Evolutionary conservation across 2,888 invertebrate genomes (phyloP), one percentile per base, ranked within the genome.

Genomic region (Aporophyla nigra): DNA sequence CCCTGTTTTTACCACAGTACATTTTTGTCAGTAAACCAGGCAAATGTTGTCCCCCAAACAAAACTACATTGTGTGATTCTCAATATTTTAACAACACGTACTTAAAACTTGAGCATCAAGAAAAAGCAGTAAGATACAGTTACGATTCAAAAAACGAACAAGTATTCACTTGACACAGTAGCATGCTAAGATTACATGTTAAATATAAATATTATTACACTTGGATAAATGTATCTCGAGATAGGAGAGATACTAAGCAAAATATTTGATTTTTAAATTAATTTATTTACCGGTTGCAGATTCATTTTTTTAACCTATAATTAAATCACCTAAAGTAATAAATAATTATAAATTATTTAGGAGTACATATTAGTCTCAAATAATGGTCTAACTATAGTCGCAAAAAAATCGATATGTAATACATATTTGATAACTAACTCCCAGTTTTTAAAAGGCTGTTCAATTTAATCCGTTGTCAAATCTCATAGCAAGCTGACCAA

Each of bases 131-230:
- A 54, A 72, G 46, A 62, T 53, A 71, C 46, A 71, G 67, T 51
- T 19, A 72, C 33, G 46, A 77, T 66, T 73, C 43, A 73, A 77
- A 75, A 71, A 82, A 75, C 66, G 56, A 76, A 79, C 82, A 62
- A 88, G 91, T 92, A 92, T 89, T 92, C 93, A 93, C 89, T 93
- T 92, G 83, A 92, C 91, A 93, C 93, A 93, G 93, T 92, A 93
- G 90, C 88, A 93, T 90, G 89, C 78, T 79, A 87, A 62, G 62
- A 83, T 81, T 80, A 88, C 82, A 87, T 78, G 76, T 82, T 83
- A 76, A 73, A 76, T 75, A 86, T 89, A 86, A 87, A 87, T 85
- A 78, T 89, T 90, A 87, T 89, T 90, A 88, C 85, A 83, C 54
- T 77, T 88, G 77, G 82, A 88, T 87, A 87, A 85, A 87, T 80